Evolutionary conservation across 2,113 vertebrate species (phyloP), one percentile per base, ranked within the genome.

Genomic region (Hippocampus comes): DNA sequence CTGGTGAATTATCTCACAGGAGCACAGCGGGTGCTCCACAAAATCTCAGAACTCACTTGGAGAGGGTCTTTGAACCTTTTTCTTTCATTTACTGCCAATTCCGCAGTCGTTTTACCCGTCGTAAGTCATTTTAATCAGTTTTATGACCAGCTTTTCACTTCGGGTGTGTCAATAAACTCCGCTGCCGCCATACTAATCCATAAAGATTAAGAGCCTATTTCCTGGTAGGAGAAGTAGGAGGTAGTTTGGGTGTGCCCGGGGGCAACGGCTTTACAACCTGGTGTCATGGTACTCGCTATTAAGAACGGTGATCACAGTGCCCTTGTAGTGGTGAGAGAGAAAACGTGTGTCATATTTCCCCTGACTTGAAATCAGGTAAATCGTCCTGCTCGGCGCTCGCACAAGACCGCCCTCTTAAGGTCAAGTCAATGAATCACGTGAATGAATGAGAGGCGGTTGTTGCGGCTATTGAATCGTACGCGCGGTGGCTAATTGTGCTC

Each of bases 151-250:
- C 8, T 21, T 55, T 55, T 55, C 21, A 55, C 21, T n/a, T 15
- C 27, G 42, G 34, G 9, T 73, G 57, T 78, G 57, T 67, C 59
- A 43, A 80, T 56, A 21, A 64, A 49, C 63, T 76, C 60, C n/a
- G 48, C 60, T 73, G 61, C 72, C 72, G 38, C 71, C 55, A 59
- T 73, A 77, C 75, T 80, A 80, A 81, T 83, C 82, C 75, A 72
- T 78, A 83, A 83, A 87, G 80, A 82, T 82, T 80, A 82, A 74
- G 56, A 71, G n/a, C 46, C 78, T 69, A 79, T 81, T 78, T 74
- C 68, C 68, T 77, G 72, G 66, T 68, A 27, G 30, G 34, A 57
- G 34, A 82, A 42, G 57, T 66, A 42, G 34, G 53, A 71, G 57
- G 63, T 70, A 15, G 18, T 59, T 61, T 49, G 66, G 65, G 43